These are phyloP conservation scores for Apogon talboti DNA, from an alignment of 2,797 vertebrate genomes.

Conservation along the genomic window DNA sequence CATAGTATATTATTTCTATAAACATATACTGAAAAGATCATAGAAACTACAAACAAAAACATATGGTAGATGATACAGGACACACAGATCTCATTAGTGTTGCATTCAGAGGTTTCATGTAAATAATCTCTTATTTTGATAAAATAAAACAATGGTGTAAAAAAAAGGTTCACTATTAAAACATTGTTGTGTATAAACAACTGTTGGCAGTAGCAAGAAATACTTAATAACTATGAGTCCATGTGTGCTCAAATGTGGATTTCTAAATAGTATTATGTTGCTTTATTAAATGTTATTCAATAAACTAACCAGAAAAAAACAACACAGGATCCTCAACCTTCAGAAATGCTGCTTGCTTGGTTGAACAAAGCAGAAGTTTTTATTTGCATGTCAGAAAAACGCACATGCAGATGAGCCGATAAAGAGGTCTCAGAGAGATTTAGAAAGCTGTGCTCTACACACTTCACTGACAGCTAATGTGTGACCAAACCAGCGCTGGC, in stretches of 20 bases:
- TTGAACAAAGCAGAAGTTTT: conserved; percentile 40
- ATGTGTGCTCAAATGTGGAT: background rate
- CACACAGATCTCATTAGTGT: background rate
- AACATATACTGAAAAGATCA: conserved; percentile 27
- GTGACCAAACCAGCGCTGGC: conserved; percentile 34
- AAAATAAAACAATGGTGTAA: no score
- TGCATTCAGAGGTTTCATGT: background rate
- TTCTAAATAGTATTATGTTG: no score
- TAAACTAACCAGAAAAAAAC: no score
- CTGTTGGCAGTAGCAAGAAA: background rate
- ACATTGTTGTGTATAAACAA: no score
- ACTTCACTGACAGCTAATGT: conserved; percentile 43
- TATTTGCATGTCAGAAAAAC: conserved; percentile 65
- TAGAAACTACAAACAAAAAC: conserved; percentile 25
- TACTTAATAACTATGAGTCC: background rate
- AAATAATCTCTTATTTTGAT: no score
- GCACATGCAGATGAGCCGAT: conserved; percentile 42
- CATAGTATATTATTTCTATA: conserved; percentile 12
- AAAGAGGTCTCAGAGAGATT: conserved; percentile 24
- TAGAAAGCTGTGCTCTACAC: conserved; percentile 16
- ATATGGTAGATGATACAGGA: background rate
- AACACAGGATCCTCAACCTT: background rate
- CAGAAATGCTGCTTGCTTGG: background rate
- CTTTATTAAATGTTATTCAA: no score
- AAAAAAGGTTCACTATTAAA: no score